phyloP scores from a whole-genome alignment of 2,888 invertebrate genomes.

The Elegia similella region DNA sequence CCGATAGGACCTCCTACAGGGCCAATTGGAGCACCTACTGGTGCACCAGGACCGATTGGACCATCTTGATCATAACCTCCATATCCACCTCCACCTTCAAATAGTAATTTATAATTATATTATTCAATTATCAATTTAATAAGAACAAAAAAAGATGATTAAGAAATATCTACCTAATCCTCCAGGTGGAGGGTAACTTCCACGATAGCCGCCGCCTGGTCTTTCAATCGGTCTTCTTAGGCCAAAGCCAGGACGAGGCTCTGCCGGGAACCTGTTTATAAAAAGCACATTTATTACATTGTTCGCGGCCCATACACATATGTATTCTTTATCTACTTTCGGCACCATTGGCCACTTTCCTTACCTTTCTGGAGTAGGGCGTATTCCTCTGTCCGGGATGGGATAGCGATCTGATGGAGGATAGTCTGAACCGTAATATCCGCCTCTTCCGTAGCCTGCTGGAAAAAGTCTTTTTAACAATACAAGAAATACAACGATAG shows the following conservation, averaged over 20 bases:
- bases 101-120: not conserved
- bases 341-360: not conserved
- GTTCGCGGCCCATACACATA: too few relatives aligned
- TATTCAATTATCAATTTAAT: not conserved
- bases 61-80: constrained; percentile 66
- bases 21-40: constrained; percentile 36
- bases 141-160: too few relatives aligned
- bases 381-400: constrained; percentile 69
- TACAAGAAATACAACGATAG: not conserved
- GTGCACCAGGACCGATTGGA: constrained; percentile 32
- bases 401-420: constrained; percentile 65
- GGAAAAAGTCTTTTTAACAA: constrained; percentile 25
- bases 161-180: constrained; percentile 32
- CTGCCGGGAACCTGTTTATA: constrained; percentile 58
- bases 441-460: constrained; percentile 68
- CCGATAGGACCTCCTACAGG: constrained; percentile 30
- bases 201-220: constrained; percentile 79
- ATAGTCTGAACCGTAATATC: constrained; percentile 64
- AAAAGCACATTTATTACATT: too few relatives aligned
- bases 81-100: constrained; percentile 39
- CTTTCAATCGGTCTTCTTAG: constrained; percentile 61
- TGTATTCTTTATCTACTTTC: too few relatives aligned
- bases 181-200: constrained; percentile 66
- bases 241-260: constrained; percentile 66
- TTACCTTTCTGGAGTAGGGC: constrained; percentile 73